phyloP scores from a whole-genome alignment of 2,888 invertebrate species.

The Epinotia nisella region DNA sequence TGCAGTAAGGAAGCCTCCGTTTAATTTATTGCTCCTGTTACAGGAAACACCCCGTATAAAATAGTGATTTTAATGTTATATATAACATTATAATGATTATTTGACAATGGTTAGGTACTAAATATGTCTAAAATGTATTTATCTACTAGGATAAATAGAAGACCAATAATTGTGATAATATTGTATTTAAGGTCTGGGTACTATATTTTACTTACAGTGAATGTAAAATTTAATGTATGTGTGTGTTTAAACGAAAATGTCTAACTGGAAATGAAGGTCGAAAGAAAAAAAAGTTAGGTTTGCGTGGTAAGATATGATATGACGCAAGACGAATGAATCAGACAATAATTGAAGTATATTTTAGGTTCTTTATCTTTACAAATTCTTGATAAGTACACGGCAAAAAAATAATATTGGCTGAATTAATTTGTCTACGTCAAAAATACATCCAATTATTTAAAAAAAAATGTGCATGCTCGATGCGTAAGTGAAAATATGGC shows the following conservation, averaged over 20 bases:
- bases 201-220: not conserved
- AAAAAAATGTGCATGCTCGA: conserved; percentile 34
- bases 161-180: no score
- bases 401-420: conserved; percentile 4
- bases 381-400: no score
- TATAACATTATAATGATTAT: not conserved
- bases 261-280: conserved; percentile 24
- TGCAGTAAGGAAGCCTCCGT: no score
- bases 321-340: conserved; percentile 1
- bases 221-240: not conserved
- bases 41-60: no score
- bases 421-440: conserved; percentile 20
- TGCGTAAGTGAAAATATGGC: conserved; percentile 36
- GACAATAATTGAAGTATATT: not conserved
- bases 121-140: not conserved
- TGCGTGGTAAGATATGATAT: conserved; percentile 16
- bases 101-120: not conserved
- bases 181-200: not conserved
- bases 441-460: conserved; percentile 15
- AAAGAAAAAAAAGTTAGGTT: not conserved
- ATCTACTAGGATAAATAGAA: no score
- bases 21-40: no score
- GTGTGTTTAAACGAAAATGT: conserved; percentile 13
- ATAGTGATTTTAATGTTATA: not conserved
- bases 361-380: no score